A percentile compares a stretch with the other conserved stretches of the same genome.
Conservation (phyloP, 2,797 vertebrate species). For the Mastacembelus armatus region DNA sequence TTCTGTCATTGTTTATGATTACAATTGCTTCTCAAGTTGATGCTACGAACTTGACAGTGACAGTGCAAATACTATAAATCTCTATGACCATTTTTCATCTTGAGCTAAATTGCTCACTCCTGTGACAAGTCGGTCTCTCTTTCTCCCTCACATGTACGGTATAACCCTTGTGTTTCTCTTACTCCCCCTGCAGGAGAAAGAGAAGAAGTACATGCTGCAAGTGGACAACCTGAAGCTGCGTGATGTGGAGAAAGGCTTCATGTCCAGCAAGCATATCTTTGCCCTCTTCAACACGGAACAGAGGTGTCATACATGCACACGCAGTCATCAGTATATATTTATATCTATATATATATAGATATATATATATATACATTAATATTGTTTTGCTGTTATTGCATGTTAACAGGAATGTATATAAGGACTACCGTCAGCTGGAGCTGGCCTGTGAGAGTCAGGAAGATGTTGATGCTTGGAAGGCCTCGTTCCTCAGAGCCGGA, state of each 20-base stretch:
- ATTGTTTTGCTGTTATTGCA: neutral
- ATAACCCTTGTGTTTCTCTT: constrained; percentile 47
- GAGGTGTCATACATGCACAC: constrained; percentile 81
- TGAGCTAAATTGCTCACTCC: constrained; percentile 6
- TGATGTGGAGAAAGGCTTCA: constrained; percentile 97
- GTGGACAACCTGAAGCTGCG: constrained; percentile 97
- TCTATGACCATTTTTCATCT: constrained; percentile 10
- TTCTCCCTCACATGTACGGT: neutral
- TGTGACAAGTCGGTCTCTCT: neutral
- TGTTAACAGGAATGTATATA: constrained; percentile 93
- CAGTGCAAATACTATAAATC: constrained; percentile 16
- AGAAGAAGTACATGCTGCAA: constrained; percentile 99
- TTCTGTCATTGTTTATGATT: neutral
- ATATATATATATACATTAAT: no score
- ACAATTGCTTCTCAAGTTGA: neutral
- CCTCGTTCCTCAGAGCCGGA: constrained; percentile 96
- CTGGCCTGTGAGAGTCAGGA: constrained; percentile 97
- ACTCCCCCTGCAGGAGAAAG: constrained; percentile 92
- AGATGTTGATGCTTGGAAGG: constrained; percentile 98
- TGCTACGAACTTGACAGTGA: neutral
- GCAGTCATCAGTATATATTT: neutral
- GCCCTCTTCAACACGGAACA: constrained; percentile 99
- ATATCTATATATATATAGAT: no score
- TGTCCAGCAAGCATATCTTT: constrained; percentile 99
- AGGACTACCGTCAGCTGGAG: constrained; percentile 98